These are phyloP conservation scores for Etheostoma spectabile DNA, from an alignment of 2,113 vertebrate species.

Conservation along the genomic window DNA sequence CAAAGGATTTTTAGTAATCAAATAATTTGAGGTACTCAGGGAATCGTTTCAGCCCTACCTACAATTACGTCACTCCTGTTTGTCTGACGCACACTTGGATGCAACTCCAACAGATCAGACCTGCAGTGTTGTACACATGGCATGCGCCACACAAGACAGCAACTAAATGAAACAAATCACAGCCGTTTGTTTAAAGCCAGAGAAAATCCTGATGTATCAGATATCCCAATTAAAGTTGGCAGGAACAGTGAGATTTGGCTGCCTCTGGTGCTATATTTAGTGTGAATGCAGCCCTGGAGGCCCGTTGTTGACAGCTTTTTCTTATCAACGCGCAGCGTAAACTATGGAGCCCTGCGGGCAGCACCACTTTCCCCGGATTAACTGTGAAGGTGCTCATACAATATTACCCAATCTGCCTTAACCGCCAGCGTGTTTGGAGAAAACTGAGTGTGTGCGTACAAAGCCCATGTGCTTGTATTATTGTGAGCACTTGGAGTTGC, in stretches of 20 bases:
- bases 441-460: conserved; percentile 11
- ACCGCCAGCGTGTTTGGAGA: conserved; percentile 5
- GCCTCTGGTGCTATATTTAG: conserved; percentile 37
- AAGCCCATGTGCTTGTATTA: background rate
- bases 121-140: background rate
- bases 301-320: conserved; percentile 50
- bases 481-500: background rate
- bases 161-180: conserved; percentile 10
- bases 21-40: too few relatives aligned
- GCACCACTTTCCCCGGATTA: conserved; percentile 53
- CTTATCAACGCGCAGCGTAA: conserved; percentile 49
- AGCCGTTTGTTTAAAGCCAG: conserved; percentile 33
- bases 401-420: conserved; percentile 41
- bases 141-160: background rate
- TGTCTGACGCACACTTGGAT: background rate
- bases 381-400: conserved; percentile 43
- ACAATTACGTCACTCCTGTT: background rate
- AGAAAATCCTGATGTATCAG: conserved; percentile 21
- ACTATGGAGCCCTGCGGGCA: conserved; percentile 37
- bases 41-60: too few relatives aligned
- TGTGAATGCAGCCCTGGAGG: conserved; percentile 51
- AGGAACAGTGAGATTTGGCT: conserved; percentile 29
- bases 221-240: conserved; percentile 56
- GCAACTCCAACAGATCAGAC: conserved; percentile 17
- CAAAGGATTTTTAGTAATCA: too few relatives aligned